phyloP scores from a whole-genome alignment of 2,888 invertebrate species.

The Cerastis rubricosa region DNA sequence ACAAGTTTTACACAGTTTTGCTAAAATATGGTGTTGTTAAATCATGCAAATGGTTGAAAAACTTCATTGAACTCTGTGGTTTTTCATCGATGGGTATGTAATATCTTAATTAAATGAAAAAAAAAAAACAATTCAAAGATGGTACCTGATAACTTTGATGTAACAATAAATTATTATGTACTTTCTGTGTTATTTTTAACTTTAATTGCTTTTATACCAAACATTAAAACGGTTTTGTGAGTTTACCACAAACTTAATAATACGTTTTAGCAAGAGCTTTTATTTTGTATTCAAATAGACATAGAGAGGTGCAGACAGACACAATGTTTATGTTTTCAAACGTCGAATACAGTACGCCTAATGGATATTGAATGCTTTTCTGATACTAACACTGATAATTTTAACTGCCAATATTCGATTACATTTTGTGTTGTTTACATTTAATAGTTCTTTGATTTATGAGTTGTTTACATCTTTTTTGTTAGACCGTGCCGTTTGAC shows the following conservation, averaged over 20 bases:
- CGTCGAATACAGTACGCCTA: constrained; percentile 22
- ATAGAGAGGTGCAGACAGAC: not conserved
- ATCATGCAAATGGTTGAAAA: constrained; percentile 28
- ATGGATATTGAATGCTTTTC: constrained; percentile 55
- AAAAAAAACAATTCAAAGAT: not conserved
- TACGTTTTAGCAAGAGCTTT: not conserved
- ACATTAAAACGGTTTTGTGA: not conserved
- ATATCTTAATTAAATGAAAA: not conserved
- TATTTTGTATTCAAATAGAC: constrained; percentile 1
- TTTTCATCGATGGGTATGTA: constrained; percentile 54
- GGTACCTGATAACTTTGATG: not conserved
- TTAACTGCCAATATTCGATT: constrained; percentile 37
- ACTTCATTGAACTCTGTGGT: constrained; percentile 28
- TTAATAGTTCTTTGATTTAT: constrained; percentile 22
- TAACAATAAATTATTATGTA: not conserved
- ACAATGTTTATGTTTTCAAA: constrained; percentile 36
- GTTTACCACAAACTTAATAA: not conserved
- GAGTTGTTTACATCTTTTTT: constrained; percentile 33
- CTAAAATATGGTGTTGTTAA: constrained; percentile 14
- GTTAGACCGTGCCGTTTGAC: constrained; percentile 1
- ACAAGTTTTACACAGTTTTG: constrained; percentile 7
- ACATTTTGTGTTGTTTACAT: constrained; percentile 46
- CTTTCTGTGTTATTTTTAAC: not conserved
- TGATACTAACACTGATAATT: constrained; percentile 46
- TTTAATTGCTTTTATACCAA: not conserved